Percentiles rank a stretch among this genome's conserved stretches.
Evolutionary conservation across 2,797 vertebrate genomes (phyloP).

Genomic region (Aphelocoma californica): DNA sequence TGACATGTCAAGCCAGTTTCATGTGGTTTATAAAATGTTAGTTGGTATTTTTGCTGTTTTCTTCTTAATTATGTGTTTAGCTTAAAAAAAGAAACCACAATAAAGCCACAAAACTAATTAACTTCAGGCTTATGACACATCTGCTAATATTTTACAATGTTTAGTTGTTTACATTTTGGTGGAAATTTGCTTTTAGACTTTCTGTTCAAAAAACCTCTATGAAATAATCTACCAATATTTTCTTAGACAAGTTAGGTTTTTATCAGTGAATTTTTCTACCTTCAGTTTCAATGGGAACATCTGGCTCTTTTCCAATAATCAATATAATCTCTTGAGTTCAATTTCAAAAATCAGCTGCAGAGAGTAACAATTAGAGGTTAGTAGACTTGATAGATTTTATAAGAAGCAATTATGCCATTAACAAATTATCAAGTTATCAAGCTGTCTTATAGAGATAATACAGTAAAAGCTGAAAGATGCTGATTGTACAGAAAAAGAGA

Average conservation of each 20-base stretch:
- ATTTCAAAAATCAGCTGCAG: slow-evolving; percentile 48
- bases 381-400: slow-evolving; percentile 48
- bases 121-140: neutral
- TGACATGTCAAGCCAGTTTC: neutral
- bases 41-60: neutral
- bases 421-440: slow-evolving; percentile 67
- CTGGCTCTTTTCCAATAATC: slow-evolving; percentile 42
- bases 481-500: slow-evolving; percentile 42
- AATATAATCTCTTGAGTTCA: slow-evolving; percentile 34
- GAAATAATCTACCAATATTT: neutral
- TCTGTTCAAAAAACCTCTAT: neutral
- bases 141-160: neutral
- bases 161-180: neutral
- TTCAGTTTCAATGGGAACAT: neutral
- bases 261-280: neutral
- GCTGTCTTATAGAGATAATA: slow-evolving; percentile 43
- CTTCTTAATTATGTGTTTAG: neutral
- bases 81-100: neutral
- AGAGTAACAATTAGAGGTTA: slow-evolving; percentile 61
- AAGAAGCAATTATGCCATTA: slow-evolving; percentile 71
- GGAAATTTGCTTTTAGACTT: neutral
- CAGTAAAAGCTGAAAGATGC: neutral
- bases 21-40: neutral
- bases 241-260: neutral
- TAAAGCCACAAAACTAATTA: neutral